A percentile compares a stretch with the other conserved stretches of the same genome.
Evolutionary conservation across 2,888 invertebrate species (phyloP).

Genomic region (Strigamia crassipes): DNA sequence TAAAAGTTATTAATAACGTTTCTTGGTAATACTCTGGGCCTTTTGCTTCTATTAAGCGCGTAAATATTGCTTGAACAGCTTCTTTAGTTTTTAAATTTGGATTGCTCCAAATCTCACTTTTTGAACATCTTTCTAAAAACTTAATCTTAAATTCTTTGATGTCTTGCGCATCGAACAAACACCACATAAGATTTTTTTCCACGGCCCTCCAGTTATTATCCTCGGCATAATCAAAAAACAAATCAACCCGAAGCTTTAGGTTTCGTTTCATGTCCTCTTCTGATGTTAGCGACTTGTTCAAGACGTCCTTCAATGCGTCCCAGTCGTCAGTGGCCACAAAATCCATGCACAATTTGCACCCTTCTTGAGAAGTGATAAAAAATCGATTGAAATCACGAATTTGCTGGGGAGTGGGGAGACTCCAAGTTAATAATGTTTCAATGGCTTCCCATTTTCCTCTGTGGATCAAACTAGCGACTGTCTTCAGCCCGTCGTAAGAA

Average conservation of each 20-base stretch:
- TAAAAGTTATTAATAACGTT: slow-evolving; percentile 3
- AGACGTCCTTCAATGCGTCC: neutral
- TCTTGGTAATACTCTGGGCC: slow-evolving; percentile 27
- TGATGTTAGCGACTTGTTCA: neutral
- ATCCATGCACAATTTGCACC: slow-evolving; percentile 9
- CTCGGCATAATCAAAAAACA: slow-evolving; percentile 7
- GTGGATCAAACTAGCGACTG: slow-evolving; percentile 3
- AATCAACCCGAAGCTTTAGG: neutral
- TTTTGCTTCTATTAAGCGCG: neutral
- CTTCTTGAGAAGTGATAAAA: slow-evolving; percentile 1
- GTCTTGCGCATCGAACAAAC: slow-evolving; percentile 28
- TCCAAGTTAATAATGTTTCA: slow-evolving; percentile 6
- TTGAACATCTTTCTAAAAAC: neutral
- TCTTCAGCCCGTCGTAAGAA: neutral
- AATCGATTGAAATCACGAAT: neutral
- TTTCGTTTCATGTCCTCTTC: slow-evolving; percentile 6
- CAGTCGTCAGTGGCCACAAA: slow-evolving; percentile 4
- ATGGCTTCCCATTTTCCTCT: slow-evolving; percentile 31
- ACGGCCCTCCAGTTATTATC: neutral
- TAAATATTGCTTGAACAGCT: slow-evolving; percentile 1
- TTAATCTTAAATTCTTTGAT: slow-evolving; percentile 20
- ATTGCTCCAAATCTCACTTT: slow-evolving; percentile 28
- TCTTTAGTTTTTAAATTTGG: neutral
- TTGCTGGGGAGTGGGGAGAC: neutral
- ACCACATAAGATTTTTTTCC: slow-evolving; percentile 30